phyloP scores from a whole-genome alignment of 2,888 invertebrate genomes.

The Chaitophorus viminalis region DNA sequence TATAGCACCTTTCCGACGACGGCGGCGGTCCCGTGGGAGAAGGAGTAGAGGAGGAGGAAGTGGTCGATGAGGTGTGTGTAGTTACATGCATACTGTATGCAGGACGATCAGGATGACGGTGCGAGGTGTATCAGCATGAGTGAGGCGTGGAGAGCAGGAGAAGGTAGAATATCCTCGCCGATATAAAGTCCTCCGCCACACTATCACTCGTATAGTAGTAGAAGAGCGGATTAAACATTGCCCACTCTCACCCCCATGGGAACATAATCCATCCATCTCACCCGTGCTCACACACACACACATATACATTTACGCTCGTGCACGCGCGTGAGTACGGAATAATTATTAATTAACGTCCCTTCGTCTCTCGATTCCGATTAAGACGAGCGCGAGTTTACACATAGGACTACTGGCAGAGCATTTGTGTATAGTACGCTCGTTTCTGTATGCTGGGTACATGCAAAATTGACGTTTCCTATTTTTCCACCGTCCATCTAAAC shows the following conservation, averaged over 20 bases:
- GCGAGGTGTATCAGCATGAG: too few relatives aligned
- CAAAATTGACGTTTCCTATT: neutral
- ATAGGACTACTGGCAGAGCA: neutral
- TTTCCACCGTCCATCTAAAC: neutral
- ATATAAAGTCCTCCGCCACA: neutral
- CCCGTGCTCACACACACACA: neutral
- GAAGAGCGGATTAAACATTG: constrained; percentile 20
- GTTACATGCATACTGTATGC: too few relatives aligned
- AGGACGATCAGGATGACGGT: neutral
- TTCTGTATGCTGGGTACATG: too few relatives aligned
- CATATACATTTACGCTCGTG: too few relatives aligned
- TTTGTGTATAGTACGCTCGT: neutral
- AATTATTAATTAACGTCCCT: constrained; percentile 61
- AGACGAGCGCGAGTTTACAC: constrained; percentile 24
- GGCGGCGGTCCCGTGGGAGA: neutral
- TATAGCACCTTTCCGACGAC: neutral
- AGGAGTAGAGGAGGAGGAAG: too few relatives aligned
- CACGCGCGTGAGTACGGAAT: neutral
- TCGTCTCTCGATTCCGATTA: constrained; percentile 26
- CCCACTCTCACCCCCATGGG: constrained; percentile 29
- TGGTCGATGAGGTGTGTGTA: neutral
- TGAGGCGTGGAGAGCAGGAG: neutral
- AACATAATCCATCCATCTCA: constrained; percentile 42
- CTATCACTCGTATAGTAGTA: neutral
- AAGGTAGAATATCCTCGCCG: constrained; percentile 14